Conservation (phyloP, 2,888 invertebrate genomes). For the Apomyelois bistriatella region DNA sequence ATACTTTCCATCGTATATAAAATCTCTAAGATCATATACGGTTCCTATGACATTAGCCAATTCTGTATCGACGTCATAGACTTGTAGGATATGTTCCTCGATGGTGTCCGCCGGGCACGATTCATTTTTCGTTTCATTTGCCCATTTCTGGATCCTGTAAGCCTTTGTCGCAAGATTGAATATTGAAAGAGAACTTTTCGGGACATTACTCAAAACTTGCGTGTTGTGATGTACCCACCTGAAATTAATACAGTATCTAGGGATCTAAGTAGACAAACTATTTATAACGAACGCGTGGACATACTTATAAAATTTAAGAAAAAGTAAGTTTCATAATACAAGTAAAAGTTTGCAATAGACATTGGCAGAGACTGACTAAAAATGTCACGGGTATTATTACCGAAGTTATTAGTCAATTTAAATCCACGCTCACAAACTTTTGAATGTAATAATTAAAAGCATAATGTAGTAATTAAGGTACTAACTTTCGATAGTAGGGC, state of each 20-base stretch:
- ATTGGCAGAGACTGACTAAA: too few species aligned
- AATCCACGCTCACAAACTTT: too few species aligned
- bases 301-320: too few species aligned
- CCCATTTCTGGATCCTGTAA: slow-evolving; percentile 36
- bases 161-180: slow-evolving; percentile 47
- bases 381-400: too few species aligned
- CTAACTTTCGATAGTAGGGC: slow-evolving; percentile 39
- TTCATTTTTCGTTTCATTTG: slow-evolving; percentile 34
- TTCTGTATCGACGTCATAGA: slow-evolving; percentile 32
- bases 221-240: slow-evolving; percentile 57
- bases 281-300: too few species aligned
- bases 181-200: slow-evolving; percentile 27
- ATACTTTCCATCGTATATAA: slow-evolving; percentile 29
- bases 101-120: too few species aligned
- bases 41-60: slow-evolving; percentile 38
- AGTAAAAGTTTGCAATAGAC: too few species aligned
- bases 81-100: slow-evolving; percentile 24
- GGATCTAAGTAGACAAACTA: too few species aligned
- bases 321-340: too few species aligned
- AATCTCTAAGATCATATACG: slow-evolving; percentile 54
- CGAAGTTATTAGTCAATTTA: too few species aligned
- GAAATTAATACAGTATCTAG: slow-evolving; percentile 19
- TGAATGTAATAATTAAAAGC: too few species aligned
- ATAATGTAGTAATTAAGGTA: slow-evolving; percentile 3
- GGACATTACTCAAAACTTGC: slow-evolving; percentile 29